These are phyloP conservation scores for Styela clava DNA, from an alignment of 23 tunicate genomes.

Conservation along the genomic window DNA sequence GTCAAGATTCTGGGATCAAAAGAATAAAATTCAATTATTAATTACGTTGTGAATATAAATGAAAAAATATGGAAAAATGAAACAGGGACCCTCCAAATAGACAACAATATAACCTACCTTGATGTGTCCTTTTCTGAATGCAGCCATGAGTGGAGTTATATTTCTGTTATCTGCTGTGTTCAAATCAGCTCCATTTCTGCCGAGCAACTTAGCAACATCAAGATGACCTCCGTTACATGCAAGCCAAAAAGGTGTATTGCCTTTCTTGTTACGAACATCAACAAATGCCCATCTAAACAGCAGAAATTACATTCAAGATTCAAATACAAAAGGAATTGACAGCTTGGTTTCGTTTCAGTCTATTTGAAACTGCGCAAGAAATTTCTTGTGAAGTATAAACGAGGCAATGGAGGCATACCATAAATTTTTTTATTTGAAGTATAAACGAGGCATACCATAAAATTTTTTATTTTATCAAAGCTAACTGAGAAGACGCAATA, in stretches of 20 bases:
- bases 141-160: constrained; percentile 97
- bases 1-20: no score
- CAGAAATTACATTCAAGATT: background rate
- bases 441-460: no score
- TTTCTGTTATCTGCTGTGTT: constrained; percentile 84
- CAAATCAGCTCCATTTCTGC: constrained; percentile 65
- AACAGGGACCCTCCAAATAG: no score
- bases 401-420: no score
- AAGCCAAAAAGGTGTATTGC: constrained; percentile 98
- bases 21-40: no score
- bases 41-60: no score
- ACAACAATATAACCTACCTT: constrained; percentile 59
- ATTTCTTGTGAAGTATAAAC: no score
- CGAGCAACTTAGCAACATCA: constrained; percentile 91
- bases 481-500: no score
- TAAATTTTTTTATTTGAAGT: no score
- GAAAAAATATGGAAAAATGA: no score
- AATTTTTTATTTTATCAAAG: no score
- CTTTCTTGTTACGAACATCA: constrained; percentile 91
- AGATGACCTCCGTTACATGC: constrained; percentile 97
- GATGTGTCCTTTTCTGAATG: constrained; percentile 94
- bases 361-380: background rate
- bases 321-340: background rate
- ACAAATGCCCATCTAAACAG: constrained; percentile 91
- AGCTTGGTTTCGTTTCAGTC: background rate